Evolutionary conservation across 2,113 vertebrate genomes (phyloP).

Genomic region (Nothobranchius furzeri): DNA sequence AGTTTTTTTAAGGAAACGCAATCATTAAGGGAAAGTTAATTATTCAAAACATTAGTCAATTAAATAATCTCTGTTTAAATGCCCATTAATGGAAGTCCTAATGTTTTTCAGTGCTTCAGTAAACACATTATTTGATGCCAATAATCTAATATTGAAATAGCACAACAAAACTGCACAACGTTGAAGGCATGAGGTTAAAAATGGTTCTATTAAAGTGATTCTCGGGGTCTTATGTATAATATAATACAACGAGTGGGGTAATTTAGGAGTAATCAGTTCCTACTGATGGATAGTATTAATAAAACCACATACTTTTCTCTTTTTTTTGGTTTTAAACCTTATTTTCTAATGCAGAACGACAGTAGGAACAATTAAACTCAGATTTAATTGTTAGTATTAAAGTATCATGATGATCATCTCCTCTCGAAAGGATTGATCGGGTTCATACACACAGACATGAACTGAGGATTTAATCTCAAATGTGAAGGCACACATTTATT

Average conservation of each 20-base stretch:
- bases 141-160: too few species aligned
- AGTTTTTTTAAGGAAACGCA: too few species aligned
- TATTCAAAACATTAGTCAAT: too few species aligned
- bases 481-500: not conserved
- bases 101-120: too few species aligned
- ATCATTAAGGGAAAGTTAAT: too few species aligned
- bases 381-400: not conserved
- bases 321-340: conserved; percentile 29
- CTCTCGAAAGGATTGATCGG: not conserved
- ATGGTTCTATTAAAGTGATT: too few species aligned
- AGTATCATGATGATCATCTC: not conserved
- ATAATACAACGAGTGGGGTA: conserved; percentile 23
- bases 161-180: too few species aligned
- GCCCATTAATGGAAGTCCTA: too few species aligned
- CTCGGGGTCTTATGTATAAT: conserved; percentile 10
- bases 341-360: conserved; percentile 8
- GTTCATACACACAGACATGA: not conserved
- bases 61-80: too few species aligned
- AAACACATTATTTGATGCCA: too few species aligned
- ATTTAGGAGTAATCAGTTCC: conserved; percentile 45
- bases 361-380: conserved; percentile 5
- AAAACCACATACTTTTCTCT: conserved; percentile 34
- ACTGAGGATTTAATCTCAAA: not conserved
- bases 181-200: too few species aligned
- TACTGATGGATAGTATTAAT: conserved; percentile 25